A percentile compares a stretch with the other conserved stretches of the same genome.
Conservation (phyloP, 2,888 invertebrate species). For the Junonia oenone region DNA sequence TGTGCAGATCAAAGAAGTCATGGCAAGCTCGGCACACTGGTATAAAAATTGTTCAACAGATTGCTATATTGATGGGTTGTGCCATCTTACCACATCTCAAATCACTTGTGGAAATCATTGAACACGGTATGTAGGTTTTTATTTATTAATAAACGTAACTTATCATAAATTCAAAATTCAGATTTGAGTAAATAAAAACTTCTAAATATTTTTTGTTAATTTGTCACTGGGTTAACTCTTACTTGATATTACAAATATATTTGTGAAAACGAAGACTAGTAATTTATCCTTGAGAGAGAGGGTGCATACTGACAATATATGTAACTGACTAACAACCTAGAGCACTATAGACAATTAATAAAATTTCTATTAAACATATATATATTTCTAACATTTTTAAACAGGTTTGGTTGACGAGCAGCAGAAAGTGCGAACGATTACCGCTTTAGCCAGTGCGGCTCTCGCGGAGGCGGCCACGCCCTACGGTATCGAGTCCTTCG, state of each 20-base stretch:
- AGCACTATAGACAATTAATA: no score
- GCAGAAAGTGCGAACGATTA: constrained; percentile 99
- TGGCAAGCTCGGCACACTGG: constrained; percentile 99
- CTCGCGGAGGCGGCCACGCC: constrained; percentile 99
- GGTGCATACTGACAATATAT: no score
- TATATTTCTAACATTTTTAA: no score
- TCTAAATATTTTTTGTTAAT: no score
- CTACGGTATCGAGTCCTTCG: constrained; percentile 99
- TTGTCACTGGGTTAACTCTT: no score
- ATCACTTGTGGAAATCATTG: constrained; percentile 98
- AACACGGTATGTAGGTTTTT: constrained; percentile 86
- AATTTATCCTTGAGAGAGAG: no score
- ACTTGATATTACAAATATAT: no score
- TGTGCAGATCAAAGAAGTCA: constrained; percentile 99
- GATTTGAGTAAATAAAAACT: no score
- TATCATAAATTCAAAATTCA: no score
- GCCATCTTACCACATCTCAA: constrained; percentile 99
- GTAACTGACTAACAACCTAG: no score
- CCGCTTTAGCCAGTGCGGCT: constrained; percentile 98
- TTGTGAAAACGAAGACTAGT: no score
- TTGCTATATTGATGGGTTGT: constrained; percentile 99
- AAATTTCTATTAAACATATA: no score
- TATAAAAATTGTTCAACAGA: constrained; percentile 99
- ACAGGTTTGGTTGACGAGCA: constrained; percentile 96
- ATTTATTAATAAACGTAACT: background rate